Evolutionary conservation across 2,888 invertebrate species (phyloP).

Genomic region (Agonopterix alstromeriana): DNA sequence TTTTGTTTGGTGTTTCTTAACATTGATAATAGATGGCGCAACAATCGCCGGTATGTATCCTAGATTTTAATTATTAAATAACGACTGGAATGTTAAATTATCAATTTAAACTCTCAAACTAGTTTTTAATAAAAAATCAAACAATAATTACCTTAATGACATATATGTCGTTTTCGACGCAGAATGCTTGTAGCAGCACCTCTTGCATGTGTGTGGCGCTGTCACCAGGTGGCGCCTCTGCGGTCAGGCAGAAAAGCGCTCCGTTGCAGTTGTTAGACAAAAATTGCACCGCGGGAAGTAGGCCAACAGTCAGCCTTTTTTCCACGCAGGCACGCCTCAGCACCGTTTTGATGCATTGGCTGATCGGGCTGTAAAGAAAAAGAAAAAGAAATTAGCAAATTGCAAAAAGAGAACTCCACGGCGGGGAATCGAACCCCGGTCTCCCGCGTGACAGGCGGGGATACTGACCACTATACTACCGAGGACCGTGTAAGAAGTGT

Average conservation of each 20-base stretch:
- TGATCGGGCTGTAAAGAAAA: slow-evolving; percentile 56
- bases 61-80: neutral
- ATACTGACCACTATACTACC: slow-evolving; percentile 77
- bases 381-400: slow-evolving; percentile 4
- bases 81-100: too few species aligned
- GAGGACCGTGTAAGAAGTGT: slow-evolving; percentile 33
- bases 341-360: slow-evolving; percentile 71
- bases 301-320: slow-evolving; percentile 78
- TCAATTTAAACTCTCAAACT: too few species aligned
- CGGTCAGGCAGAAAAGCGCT: slow-evolving; percentile 82
- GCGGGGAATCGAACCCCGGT: slow-evolving; percentile 78
- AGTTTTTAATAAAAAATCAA: too few species aligned
- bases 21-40: slow-evolving; percentile 7
- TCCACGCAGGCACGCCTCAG: slow-evolving; percentile 72
- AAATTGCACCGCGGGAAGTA: slow-evolving; percentile 78
- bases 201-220: slow-evolving; percentile 87
- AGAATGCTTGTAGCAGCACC: slow-evolving; percentile 85
- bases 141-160: slow-evolving; percentile 78
- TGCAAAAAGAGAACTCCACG: slow-evolving; percentile 45
- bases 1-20: slow-evolving; percentile 15
- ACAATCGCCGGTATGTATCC: neutral
- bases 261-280: slow-evolving; percentile 78
- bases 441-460: slow-evolving; percentile 78
- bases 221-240: slow-evolving; percentile 81
- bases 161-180: slow-evolving; percentile 86